These are phyloP conservation scores for Typhlomys cinereus DNA, from an alignment of 2,113 vertebrate species.

Conservation along the genomic window DNA sequence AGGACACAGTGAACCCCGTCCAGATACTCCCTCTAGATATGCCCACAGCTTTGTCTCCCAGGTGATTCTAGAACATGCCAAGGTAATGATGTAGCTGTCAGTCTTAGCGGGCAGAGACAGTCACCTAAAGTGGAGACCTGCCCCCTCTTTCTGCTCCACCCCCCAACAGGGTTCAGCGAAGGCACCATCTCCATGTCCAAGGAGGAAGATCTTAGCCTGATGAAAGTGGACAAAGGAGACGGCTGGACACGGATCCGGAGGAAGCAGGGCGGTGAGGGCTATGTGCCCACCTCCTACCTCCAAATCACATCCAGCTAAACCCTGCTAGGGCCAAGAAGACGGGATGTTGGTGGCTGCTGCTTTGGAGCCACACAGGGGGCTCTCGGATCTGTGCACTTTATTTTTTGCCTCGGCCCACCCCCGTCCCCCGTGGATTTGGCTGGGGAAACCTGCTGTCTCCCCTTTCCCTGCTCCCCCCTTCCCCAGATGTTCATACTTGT, in stretches of 20 bases:
- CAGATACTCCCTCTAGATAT: background rate
- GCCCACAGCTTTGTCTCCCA: background rate
- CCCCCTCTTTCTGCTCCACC: no score
- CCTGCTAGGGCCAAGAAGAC: background rate
- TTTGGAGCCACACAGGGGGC: constrained; percentile 71
- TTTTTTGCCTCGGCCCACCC: no score
- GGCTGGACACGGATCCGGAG: constrained; percentile 93
- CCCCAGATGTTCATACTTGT: constrained; percentile 69
- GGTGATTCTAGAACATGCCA: no score
- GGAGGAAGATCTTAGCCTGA: constrained; percentile 90
- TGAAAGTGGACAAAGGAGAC: constrained; percentile 94
- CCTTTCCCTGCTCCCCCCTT: background rate
- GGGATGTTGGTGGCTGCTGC: constrained; percentile 68
- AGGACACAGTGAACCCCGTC: background rate
- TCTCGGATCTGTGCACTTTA: constrained; percentile 77
- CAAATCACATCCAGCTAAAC: constrained; percentile 85
- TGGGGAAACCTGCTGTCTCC: constrained; percentile 71
- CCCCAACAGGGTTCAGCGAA: constrained; percentile 89
- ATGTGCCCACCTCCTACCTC: constrained; percentile 94
- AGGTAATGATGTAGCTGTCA: background rate
- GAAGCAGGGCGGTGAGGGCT: constrained; percentile 91
- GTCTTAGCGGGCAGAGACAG: fast-evolving
- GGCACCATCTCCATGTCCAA: constrained; percentile 93
- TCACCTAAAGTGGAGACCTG: background rate
- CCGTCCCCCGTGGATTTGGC: constrained; percentile 73